A percentile compares a stretch with the other conserved stretches of the same genome.
phyloP scores from a whole-genome alignment of 37 sponge, comb jelly and placozoan genomes.

The Cladorhizidae sp. region DNA sequence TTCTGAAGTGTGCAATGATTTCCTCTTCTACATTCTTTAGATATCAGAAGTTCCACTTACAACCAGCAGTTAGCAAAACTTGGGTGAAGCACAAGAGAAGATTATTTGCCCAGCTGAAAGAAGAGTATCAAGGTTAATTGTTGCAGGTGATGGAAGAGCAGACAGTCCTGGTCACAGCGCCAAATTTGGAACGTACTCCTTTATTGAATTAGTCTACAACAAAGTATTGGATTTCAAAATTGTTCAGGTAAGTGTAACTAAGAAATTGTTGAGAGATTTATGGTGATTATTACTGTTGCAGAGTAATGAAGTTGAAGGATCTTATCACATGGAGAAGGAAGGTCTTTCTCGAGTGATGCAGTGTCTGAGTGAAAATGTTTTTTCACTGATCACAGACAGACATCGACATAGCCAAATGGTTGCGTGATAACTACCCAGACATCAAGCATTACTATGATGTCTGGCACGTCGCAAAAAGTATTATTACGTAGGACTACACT shows the following conservation, averaged over 20 bases:
- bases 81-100: no score
- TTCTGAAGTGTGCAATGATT: no score
- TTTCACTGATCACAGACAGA: background rate
- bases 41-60: no score
- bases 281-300: background rate
- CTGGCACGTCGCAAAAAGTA: slow-evolving; percentile 57
- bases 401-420: slow-evolving; percentile 57
- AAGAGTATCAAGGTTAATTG: background rate
- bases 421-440: background rate
- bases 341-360: slow-evolving; percentile 25
- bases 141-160: slow-evolving; percentile 69
- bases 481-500: background rate
- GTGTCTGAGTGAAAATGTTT: slow-evolving; percentile 24
- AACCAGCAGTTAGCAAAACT: no score
- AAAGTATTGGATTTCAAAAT: slow-evolving; percentile 54
- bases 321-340: slow-evolving; percentile 68
- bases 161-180: slow-evolving; percentile 75
- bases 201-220: slow-evolving; percentile 37
- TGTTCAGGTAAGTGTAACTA: background rate
- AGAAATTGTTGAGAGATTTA: background rate
- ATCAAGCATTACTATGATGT: slow-evolving; percentile 58
- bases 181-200: slow-evolving; percentile 65
- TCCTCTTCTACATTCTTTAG: no score
- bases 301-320: slow-evolving; percentile 43
- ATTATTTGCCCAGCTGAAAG: no score